Percentiles rank a stretch among this genome's conserved stretches.
Evolutionary conservation across 2,113 vertebrate species (phyloP).

Genomic region (Peromyscus maniculatus): DNA sequence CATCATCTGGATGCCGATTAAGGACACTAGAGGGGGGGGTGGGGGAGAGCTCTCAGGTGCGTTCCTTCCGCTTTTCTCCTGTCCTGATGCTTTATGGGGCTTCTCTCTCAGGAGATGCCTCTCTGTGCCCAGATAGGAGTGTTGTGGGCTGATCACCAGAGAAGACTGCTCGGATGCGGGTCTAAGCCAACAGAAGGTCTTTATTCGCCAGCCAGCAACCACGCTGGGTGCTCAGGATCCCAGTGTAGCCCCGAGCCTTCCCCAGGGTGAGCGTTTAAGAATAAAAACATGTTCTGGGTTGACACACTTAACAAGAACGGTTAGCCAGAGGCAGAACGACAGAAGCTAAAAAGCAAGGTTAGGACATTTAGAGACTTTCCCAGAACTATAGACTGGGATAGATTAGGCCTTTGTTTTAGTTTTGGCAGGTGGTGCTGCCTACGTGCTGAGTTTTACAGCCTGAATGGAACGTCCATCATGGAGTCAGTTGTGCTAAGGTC

Average conservation of each 20-base stretch:
- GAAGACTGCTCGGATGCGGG: not conserved
- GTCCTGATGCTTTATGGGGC: not conserved
- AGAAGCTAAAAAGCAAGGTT: not conserved
- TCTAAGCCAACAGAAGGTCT: not conserved
- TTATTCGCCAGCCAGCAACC: not conserved
- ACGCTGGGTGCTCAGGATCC: not conserved
- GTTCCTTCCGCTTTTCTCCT: not conserved
- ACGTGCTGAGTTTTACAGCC: not conserved
- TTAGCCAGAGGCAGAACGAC: not conserved
- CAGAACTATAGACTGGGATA: not conserved
- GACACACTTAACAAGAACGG: not conserved
- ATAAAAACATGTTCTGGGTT: not conserved
- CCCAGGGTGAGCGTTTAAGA: not conserved
- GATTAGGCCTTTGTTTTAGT: not conserved
- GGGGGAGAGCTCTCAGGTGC: not conserved
- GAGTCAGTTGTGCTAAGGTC: not conserved
- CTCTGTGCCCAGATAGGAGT: not conserved
- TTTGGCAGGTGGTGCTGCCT: not conserved
- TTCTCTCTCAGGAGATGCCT: not conserved
- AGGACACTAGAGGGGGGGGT: not conserved
- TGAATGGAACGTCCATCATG: not conserved
- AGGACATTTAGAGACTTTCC: not conserved
- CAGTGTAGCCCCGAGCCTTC: not conserved
- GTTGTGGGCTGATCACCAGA: not conserved
- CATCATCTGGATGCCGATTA: not conserved